Conservation (phyloP, 2,888 invertebrate species). For the Norana najaformis region DNA sequence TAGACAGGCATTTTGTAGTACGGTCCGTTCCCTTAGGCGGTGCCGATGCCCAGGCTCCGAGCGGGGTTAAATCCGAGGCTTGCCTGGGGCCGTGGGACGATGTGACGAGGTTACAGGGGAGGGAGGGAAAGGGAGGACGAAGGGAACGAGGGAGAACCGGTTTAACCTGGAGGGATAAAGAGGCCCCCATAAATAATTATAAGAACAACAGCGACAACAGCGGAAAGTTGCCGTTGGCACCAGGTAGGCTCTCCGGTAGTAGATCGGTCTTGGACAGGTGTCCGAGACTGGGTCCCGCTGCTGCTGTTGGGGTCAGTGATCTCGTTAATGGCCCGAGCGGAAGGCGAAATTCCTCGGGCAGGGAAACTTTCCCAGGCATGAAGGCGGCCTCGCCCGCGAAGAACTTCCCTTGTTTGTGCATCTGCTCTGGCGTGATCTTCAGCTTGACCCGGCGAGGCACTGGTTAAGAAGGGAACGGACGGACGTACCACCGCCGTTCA, state of each 20-base stretch:
- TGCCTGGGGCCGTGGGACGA: not conserved
- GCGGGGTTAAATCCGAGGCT: not conserved
- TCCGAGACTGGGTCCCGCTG: not conserved
- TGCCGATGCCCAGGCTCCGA: not conserved
- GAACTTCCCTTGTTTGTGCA: not conserved
- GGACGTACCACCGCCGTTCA: not conserved
- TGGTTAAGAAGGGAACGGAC: not conserved
- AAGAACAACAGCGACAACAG: too few species aligned
- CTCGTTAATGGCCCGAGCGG: not conserved
- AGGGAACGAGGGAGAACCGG: not conserved
- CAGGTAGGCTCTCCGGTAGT: not conserved
- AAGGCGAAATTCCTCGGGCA: not conserved
- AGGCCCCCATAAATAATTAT: not conserved
- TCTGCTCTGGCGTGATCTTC: not conserved
- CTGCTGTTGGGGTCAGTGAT: not conserved
- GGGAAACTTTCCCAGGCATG: constrained; percentile 24
- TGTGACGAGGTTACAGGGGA: not conserved
- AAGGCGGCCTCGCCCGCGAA: not conserved
- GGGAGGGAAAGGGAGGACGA: not conserved
- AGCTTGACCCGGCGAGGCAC: not conserved
- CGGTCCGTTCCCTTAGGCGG: not conserved
- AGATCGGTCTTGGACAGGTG: constrained; percentile 14
- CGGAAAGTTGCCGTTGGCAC: not conserved
- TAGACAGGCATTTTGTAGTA: not conserved
- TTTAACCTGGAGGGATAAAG: not conserved